phyloP scores from a whole-genome alignment of 1,140 invertebrate species.

The Hypsibius dujardini region DNA sequence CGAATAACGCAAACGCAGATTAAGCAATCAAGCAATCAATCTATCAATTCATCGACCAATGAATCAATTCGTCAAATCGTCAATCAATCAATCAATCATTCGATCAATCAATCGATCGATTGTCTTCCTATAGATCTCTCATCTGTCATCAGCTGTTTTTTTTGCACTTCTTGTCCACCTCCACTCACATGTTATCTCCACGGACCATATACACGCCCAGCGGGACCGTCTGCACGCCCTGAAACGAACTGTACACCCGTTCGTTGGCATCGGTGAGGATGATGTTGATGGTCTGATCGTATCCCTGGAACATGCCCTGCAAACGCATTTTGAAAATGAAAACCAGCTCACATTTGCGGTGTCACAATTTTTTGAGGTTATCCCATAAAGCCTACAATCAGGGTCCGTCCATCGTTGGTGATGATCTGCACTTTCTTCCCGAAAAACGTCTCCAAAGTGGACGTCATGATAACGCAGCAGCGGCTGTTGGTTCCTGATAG shows the following conservation, averaged over 20 bases:
- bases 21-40: too few relatives aligned
- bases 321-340: not conserved
- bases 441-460: not conserved
- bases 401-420: slow-evolving; percentile 16
- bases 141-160: too few relatives aligned
- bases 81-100: too few relatives aligned
- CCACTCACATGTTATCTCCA: slow-evolving; percentile 80
- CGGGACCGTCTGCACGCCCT: slow-evolving; percentile 86
- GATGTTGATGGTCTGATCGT: slow-evolving; percentile 94
- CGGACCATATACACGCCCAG: slow-evolving; percentile 88
- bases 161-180: not conserved
- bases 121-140: too few relatives aligned
- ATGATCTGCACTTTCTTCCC: slow-evolving; percentile 5
- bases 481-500: too few relatives aligned
- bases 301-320: slow-evolving; percentile 67
- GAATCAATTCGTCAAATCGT: too few relatives aligned
- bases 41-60: too few relatives aligned
- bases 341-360: not conserved
- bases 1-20: too few relatives aligned
- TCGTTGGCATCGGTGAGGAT: slow-evolving; percentile 95
- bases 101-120: too few relatives aligned
- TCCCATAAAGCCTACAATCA: not conserved
- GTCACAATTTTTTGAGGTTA: not conserved
- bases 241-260: slow-evolving; percentile 72
- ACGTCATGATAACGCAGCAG: slow-evolving; percentile 12